These are phyloP conservation scores for Esox lucius DNA, from an alignment of 2,797 vertebrate species.

Conservation along the genomic window DNA sequence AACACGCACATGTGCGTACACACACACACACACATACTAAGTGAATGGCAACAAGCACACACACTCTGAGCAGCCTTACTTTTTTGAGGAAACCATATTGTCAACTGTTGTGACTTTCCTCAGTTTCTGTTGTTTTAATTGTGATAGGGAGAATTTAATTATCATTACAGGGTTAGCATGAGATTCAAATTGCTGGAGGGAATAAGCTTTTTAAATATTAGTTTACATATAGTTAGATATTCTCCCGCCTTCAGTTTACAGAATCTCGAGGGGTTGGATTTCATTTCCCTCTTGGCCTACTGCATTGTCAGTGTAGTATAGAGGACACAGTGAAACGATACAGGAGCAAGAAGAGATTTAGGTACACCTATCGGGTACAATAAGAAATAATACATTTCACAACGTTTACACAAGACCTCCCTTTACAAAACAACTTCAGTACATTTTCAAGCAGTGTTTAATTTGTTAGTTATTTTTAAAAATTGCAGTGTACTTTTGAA, in stretches of 20 bases:
- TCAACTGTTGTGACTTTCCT: constrained; percentile 51
- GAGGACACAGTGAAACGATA: constrained; percentile 10
- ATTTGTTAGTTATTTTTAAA: constrained; percentile 34
- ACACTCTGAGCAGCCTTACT: constrained; percentile 23
- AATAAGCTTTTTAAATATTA: constrained; percentile 25
- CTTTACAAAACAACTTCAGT: constrained; percentile 28
- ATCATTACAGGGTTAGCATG: constrained; percentile 27
- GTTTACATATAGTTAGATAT: background rate
- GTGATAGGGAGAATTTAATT: constrained; percentile 34
- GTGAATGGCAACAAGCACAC: constrained; percentile 26
- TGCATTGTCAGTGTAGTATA: constrained; percentile 36
- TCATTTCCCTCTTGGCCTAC: background rate
- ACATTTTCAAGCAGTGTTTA: constrained; percentile 8
- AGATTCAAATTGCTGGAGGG: constrained; percentile 25
- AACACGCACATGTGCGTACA: constrained; percentile 4
- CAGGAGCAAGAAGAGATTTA: background rate
- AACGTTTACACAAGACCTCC: constrained; percentile 11
- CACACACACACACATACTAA: constrained; percentile 19
- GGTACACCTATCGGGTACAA: background rate
- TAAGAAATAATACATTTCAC: background rate
- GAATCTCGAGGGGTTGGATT: background rate
- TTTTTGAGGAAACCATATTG: constrained; percentile 62
- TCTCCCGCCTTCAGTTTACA: background rate
- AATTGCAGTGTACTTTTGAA: constrained; percentile 58
- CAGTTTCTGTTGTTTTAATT: constrained; percentile 52